A percentile compares a stretch with the other conserved stretches of the same genome.
Conservation (phyloP, 64 coral and sea anemone genomes). For the Pocillopora verrucosa region DNA sequence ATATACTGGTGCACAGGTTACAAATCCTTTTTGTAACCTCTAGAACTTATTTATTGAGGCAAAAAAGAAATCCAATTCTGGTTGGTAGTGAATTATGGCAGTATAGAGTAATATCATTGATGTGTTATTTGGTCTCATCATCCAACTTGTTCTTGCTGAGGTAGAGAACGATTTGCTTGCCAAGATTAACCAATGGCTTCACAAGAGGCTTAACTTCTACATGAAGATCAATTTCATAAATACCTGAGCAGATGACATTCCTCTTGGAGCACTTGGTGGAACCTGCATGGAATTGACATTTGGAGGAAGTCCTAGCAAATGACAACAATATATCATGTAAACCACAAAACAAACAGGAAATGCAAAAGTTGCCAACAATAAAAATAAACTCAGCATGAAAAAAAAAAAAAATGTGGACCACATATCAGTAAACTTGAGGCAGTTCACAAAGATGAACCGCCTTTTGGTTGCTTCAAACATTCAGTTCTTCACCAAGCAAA, state of each 20-base stretch:
- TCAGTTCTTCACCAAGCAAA: no score
- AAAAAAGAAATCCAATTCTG: no score
- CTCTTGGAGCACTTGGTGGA: conserved; percentile 34
- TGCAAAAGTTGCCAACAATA: background rate
- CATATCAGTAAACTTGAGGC: background rate
- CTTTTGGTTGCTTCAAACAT: no score
- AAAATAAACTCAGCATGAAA: background rate
- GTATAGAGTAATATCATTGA: no score
- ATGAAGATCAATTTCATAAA: no score
- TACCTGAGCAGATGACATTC: conserved; percentile 53
- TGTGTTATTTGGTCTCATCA: no score
- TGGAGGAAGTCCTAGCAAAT: conserved; percentile 35
- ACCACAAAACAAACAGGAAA: background rate
- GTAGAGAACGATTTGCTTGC: no score
- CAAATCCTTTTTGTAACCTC: background rate
- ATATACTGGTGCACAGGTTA: no score
- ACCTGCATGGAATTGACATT: conserved; percentile 57
- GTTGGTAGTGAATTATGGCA: no score
- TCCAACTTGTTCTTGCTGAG: no score
- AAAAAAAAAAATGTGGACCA: background rate
- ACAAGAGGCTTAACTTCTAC: no score
- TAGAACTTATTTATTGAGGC: background rate
- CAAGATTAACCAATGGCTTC: no score
- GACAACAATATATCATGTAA: background rate
- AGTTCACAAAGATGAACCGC: background rate